These are phyloP conservation scores for Dipodomys stephensi DNA, from an alignment of 2,113 vertebrate genomes.

Conservation along the genomic window DNA sequence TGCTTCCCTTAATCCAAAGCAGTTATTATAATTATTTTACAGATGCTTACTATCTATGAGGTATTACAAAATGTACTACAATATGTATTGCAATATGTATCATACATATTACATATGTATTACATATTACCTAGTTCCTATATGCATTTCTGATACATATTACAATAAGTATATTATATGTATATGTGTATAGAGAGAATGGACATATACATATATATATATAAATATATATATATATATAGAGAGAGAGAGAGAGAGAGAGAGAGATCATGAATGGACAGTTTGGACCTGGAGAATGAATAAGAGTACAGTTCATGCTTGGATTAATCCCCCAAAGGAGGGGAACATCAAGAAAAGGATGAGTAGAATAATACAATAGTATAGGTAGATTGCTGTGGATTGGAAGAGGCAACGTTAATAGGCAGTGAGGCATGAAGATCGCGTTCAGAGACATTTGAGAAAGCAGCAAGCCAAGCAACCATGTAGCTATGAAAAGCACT, in stretches of 20 bases:
- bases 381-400: not conserved
- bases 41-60: not conserved
- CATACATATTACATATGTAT: too few relatives aligned
- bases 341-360: fast-evolving
- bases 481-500: not conserved
- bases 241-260: too few relatives aligned
- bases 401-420: not conserved
- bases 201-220: too few relatives aligned
- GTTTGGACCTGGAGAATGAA: not conserved
- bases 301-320: not conserved
- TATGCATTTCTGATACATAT: too few relatives aligned
- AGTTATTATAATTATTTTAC: constrained; percentile 3
- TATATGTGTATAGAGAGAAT: too few relatives aligned
- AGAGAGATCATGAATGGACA: not conserved
- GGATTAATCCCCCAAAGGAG: not conserved
- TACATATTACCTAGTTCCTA: too few relatives aligned
- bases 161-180: too few relatives aligned
- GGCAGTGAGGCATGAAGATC: too few relatives aligned
- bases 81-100: not conserved
- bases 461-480: not conserved
- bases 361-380: not conserved
- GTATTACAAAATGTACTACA: not conserved
- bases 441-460: not conserved
- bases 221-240: too few relatives aligned
- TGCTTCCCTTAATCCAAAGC: constrained; percentile 18